Conservation (phyloP, 2,888 invertebrate species). For the Empis stercorea region DNA sequence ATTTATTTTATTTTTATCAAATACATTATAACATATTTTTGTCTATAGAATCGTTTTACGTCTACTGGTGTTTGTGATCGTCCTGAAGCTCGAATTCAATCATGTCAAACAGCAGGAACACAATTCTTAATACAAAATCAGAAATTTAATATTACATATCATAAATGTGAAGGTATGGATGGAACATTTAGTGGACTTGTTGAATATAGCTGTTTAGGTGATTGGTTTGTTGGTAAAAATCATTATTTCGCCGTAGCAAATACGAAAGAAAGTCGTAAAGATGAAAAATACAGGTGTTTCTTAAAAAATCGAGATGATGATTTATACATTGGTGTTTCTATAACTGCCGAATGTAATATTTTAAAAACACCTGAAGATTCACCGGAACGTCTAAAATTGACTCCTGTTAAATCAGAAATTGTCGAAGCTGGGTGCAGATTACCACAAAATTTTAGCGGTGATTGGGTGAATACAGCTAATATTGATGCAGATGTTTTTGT, state of each 20-base stretch:
- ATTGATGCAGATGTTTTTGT: constrained; percentile 88
- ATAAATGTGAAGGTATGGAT: constrained; percentile 78
- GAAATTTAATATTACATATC: constrained; percentile 90
- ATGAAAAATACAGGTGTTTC: constrained; percentile 90
- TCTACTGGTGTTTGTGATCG: constrained; percentile 87
- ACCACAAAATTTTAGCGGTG: constrained; percentile 86
- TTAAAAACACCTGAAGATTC: constrained; percentile 88
- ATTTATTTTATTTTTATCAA: too few relatives aligned
- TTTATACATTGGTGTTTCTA: constrained; percentile 80
- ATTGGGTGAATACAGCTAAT: constrained; percentile 96
- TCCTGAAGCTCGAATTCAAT: constrained; percentile 77
- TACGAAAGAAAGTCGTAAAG: constrained; percentile 87
- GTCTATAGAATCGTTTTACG: constrained; percentile 60
- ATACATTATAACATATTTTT: constrained; percentile 10
- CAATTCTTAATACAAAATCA: constrained; percentile 93
- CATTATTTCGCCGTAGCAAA: constrained; percentile 96
- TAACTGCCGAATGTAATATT: constrained; percentile 85
- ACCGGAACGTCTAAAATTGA: constrained; percentile 75
- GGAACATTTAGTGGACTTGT: constrained; percentile 84
- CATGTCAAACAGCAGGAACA: constrained; percentile 92
- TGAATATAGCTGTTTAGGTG: constrained; percentile 84
- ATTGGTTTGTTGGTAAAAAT: constrained; percentile 93
- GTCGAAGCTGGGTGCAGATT: constrained; percentile 84
- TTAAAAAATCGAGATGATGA: constrained; percentile 90
- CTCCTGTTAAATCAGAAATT: constrained; percentile 78